Percentiles rank a stretch among this genome's conserved stretches.
phyloP scores from a whole-genome alignment of 2,113 vertebrate genomes.

The Gymnobelideus leadbeateri region DNA sequence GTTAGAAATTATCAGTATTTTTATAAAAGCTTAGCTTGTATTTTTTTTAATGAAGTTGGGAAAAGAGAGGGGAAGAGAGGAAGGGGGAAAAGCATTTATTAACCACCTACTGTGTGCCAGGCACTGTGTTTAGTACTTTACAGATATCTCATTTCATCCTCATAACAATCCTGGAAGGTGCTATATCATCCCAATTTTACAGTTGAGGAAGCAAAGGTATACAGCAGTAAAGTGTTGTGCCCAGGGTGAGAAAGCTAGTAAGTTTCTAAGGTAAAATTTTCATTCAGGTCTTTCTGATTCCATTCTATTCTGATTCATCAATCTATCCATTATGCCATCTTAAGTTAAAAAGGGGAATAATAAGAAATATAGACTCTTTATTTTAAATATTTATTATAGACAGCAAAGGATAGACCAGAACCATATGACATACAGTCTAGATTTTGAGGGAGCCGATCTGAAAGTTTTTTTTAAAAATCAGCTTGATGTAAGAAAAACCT shows the following conservation, averaged over 20 bases:
- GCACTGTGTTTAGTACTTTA: background rate
- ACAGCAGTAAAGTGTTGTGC: background rate
- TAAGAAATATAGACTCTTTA: background rate
- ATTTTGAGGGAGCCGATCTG: background rate
- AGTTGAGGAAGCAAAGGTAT: background rate
- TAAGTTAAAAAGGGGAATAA: background rate
- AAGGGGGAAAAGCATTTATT: background rate
- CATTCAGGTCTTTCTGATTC: no score
- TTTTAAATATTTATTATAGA: background rate
- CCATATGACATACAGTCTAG: background rate
- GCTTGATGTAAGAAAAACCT: background rate
- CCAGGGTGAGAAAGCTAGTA: no score
- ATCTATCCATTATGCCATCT: background rate
- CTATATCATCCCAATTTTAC: background rate
- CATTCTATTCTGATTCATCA: no score
- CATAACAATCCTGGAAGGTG: background rate
- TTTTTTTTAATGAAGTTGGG: background rate
- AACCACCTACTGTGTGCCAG: background rate
- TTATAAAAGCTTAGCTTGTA: background rate
- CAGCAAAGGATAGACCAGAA: background rate
- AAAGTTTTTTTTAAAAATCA: background rate
- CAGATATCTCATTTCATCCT: background rate
- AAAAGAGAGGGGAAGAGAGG: background rate
- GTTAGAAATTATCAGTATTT: background rate
- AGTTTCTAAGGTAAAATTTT: no score